Evolutionary conservation across 2,113 vertebrate genomes (phyloP), one percentile per base, ranked within the genome.

Genomic region (Psittacula cyanocephala): DNA sequence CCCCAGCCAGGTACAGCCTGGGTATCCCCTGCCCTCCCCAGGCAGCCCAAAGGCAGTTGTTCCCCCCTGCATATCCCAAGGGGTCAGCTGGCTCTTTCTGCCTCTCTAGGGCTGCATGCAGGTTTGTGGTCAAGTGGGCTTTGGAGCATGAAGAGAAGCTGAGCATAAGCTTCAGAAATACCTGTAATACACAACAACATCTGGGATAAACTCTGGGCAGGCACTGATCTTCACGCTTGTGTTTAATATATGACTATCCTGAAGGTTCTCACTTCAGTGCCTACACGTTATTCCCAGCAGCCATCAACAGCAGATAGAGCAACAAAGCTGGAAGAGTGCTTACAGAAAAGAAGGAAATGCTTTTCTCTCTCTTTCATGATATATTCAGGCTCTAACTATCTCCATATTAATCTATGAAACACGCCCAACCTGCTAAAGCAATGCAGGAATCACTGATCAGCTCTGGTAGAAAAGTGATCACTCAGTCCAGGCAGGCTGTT

Each of bases 201-300:
- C 87, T 25, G 53, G 81, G 92, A 59, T 50, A 70, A 91, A 19
- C 87, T 16, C 29, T 23, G 65, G 63, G 70, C 64, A 67, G 72
- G 60, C 50, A 16, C 43, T 27, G 55, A 65, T 92, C 83, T 75
- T 79, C 52, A 13, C 33, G 17, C 43, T 35, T 43, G 23, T 5
- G 2, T 39, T 69, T 44, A 33, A 62, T 49, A 10, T 28, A 18
- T n/a, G 44, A 64, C 47, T 68, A 23, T 24, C 33, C 74, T 39
- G 62, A 57, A 59, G 67, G 44, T 62, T 93, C 77, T 92, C 49
- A 76, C 62, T 82, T 76, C 84, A 69, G 62, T 65, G 74, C 91
- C 81, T 33, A 62, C 77, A 59, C 2, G 0, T 35, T 7, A 57
- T 78, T 71, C 29, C 70, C 77, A 39, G 37, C 72, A 80, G 77